Conservation (phyloP, 2,797 vertebrate species). For the Aldrovandia affinis region DNA sequence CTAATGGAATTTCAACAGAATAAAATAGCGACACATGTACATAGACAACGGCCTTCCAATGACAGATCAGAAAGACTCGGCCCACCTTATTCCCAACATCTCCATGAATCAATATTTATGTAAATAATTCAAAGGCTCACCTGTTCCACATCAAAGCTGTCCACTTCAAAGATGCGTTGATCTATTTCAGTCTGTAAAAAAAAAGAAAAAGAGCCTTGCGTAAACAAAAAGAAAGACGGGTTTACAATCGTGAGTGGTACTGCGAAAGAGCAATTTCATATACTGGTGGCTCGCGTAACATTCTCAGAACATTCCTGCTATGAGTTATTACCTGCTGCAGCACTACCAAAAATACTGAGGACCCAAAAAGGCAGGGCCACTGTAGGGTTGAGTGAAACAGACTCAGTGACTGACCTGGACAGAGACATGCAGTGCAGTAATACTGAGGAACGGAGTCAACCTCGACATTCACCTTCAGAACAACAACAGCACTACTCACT, state of each 20-base stretch:
- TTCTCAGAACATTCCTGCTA: too few relatives aligned
- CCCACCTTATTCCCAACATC: background rate
- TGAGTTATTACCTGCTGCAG: too few relatives aligned
- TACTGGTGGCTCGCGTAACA: too few relatives aligned
- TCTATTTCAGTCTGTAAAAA: constrained; percentile 63
- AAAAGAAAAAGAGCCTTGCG: constrained; percentile 1
- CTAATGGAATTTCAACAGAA: too few relatives aligned
- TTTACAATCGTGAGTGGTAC: background rate
- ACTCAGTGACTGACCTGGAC: too few relatives aligned
- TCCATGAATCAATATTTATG: background rate
- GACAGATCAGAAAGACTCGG: background rate
- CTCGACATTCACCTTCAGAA: background rate
- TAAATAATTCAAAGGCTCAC: constrained; percentile 51
- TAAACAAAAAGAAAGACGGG: background rate
- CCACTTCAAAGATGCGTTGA: constrained; percentile 61
- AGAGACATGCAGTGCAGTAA: too few relatives aligned
- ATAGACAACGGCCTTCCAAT: background rate
- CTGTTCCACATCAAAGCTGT: constrained; percentile 82
- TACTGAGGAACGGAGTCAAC: background rate
- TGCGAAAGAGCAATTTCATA: too few relatives aligned
- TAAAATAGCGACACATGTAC: background rate
- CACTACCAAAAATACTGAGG: too few relatives aligned
- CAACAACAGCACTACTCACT: too few relatives aligned
- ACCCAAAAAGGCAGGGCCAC: too few relatives aligned
- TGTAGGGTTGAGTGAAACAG: too few relatives aligned